Percentiles rank a stretch among this genome's conserved stretches.
phyloP scores from a whole-genome alignment of 2,113 vertebrate genomes.

The Mesocricetus auratus region DNA sequence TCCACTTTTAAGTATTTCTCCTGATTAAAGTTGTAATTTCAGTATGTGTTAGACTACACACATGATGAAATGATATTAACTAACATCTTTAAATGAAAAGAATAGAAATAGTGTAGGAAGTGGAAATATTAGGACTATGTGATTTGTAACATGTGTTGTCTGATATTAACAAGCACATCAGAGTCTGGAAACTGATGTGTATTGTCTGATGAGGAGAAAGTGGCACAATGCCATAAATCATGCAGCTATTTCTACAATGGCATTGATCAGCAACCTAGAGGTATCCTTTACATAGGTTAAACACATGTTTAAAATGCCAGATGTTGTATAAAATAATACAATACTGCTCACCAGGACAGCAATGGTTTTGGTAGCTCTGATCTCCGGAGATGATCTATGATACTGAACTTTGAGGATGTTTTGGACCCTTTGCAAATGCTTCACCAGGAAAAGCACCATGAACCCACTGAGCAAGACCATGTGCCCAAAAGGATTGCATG shows the following conservation, averaged over 20 bases:
- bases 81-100: too few species aligned
- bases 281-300: background rate
- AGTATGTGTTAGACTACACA: too few species aligned
- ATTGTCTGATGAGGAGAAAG: too few species aligned
- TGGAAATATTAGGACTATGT: too few species aligned
- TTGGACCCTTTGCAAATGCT: background rate
- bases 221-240: background rate
- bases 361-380: background rate
- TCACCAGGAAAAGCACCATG: background rate
- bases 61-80: too few species aligned
- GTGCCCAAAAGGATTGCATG: background rate
- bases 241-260: background rate
- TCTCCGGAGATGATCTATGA: background rate
- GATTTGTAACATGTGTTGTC: too few species aligned
- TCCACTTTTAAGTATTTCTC: too few species aligned
- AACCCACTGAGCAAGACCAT: background rate
- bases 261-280: background rate
- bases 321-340: background rate
- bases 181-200: background rate
- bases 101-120: too few species aligned
- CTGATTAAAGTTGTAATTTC: too few species aligned
- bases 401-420: background rate
- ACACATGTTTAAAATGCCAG: background rate
- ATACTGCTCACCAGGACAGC: background rate
- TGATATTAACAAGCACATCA: too few species aligned